Percentiles rank a stretch among this genome's conserved stretches.
Conservation (phyloP, 2,113 vertebrate genomes). For the Saguinus midas region DNA sequence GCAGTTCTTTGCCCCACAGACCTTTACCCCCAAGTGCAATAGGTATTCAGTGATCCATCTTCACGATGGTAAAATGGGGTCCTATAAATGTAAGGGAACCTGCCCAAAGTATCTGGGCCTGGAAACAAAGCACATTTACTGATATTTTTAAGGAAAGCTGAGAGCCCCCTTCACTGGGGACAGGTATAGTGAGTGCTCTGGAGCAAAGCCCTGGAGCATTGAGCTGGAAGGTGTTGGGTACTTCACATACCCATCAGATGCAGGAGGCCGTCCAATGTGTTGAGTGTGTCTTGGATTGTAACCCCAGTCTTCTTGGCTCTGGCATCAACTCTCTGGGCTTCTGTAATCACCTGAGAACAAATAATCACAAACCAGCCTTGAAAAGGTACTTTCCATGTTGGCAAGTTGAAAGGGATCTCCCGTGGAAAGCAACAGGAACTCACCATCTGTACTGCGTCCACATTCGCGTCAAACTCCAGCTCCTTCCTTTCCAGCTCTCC, state of each 20-base stretch:
- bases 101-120: background rate
- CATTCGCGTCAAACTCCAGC: constrained; percentile 57
- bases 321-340: constrained; percentile 77
- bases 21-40: background rate
- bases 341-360: constrained; percentile 76
- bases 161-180: background rate
- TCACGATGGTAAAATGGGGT: background rate
- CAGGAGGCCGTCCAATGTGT: constrained; percentile 84
- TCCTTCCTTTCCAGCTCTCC: constrained; percentile 73
- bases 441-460: constrained; percentile 75
- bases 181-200: background rate
- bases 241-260: constrained; percentile 83
- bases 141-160: background rate
- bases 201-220: background rate
- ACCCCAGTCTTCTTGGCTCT: constrained; percentile 78
- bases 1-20: background rate
- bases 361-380: background rate
- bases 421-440: background rate
- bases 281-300: constrained; percentile 81
- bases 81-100: background rate
- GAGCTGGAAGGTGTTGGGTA: background rate
- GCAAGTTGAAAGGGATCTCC: background rate
- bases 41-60: background rate
- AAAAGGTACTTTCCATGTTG: background rate
- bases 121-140: background rate